Evolutionary conservation across 2,888 invertebrate species (phyloP).

Genomic region (Eupsilia transversa): DNA sequence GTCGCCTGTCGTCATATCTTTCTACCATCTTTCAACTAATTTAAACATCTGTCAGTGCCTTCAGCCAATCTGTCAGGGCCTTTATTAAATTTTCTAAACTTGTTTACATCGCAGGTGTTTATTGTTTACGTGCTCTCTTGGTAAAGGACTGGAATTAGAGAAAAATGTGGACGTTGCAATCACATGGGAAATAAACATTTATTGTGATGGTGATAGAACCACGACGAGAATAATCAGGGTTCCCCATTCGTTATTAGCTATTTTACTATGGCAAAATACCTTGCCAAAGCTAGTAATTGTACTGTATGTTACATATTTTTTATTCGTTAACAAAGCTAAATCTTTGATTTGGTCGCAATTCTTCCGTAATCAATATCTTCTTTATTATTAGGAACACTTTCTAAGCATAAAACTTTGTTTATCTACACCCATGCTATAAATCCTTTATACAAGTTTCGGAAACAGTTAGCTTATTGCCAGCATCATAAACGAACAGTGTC

Average conservation of each 20-base stretch:
- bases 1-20: constrained; percentile 36
- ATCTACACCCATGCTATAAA: too few species aligned
- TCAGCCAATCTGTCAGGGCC: constrained; percentile 34
- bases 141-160: background rate
- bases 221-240: background rate
- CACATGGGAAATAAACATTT: background rate
- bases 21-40: constrained; percentile 43
- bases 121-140: constrained; percentile 3
- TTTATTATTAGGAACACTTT: background rate
- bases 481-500: too few species aligned
- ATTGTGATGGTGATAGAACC: background rate
- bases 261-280: background rate
- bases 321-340: background rate
- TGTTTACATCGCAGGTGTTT: constrained; percentile 18
- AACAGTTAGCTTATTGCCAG: too few species aligned
- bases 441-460: too few species aligned
- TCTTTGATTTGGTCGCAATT: background rate
- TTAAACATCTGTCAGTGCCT: constrained; percentile 40
- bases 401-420: too few species aligned
- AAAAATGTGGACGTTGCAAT: background rate
- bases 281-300: background rate
- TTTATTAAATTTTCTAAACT: constrained; percentile 38
- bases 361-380: background rate
- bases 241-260: background rate
- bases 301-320: background rate